These are phyloP conservation scores for Bugulina stolonifera DNA, from an alignment of 2,888 invertebrate species.

Conservation along the genomic window DNA sequence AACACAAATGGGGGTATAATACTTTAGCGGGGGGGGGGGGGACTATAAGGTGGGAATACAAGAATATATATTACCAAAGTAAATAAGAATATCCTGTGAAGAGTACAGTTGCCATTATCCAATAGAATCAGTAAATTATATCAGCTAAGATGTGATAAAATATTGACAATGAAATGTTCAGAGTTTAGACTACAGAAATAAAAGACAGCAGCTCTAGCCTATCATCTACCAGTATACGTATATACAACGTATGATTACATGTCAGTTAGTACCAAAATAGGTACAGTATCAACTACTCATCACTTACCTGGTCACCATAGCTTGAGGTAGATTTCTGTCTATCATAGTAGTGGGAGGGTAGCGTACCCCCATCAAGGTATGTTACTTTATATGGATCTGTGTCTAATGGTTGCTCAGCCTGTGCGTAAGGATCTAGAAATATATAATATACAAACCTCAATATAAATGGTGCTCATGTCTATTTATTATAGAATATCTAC, in stretches of 20 bases:
- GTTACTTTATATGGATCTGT: neutral
- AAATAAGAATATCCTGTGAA: too few species aligned
- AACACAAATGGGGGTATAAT: too few species aligned
- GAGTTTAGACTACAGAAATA: neutral
- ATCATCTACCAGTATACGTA: neutral
- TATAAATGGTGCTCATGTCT: neutral
- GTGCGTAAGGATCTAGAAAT: neutral
- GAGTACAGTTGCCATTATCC: too few species aligned
- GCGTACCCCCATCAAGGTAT: neutral
- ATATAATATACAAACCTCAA: neutral
- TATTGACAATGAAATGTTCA: neutral
- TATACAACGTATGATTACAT: too few species aligned
- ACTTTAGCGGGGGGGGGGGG: too few species aligned
- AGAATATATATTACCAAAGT: too few species aligned
- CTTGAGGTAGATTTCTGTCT: neutral
- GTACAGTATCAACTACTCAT: neutral
- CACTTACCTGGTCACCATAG: neutral
- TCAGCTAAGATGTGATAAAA: too few species aligned
- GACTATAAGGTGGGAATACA: too few species aligned
- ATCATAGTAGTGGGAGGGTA: neutral
- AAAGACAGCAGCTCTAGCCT: neutral
- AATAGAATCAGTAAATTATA: too few species aligned
- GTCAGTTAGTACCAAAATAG: too few species aligned
- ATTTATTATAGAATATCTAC: too few species aligned
- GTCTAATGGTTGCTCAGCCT: neutral